Conservation (phyloP, 2,113 vertebrate species). For the Cygnus atratus region DNA sequence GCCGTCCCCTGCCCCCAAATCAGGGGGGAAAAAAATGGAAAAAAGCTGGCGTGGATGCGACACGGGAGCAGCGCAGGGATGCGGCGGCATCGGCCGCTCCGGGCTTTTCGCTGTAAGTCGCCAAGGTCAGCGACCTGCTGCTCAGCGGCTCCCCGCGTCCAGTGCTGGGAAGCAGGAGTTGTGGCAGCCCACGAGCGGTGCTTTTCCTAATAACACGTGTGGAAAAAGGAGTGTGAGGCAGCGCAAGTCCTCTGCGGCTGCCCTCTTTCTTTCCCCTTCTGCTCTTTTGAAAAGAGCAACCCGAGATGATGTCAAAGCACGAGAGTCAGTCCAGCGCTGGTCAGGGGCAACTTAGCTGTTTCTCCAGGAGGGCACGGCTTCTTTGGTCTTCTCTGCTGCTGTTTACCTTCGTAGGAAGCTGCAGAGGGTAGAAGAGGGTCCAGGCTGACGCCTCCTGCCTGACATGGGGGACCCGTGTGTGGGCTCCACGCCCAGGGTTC, state of each 20-base stretch:
- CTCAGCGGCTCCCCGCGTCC: neutral
- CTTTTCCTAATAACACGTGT: no score
- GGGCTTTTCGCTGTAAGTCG: no score
- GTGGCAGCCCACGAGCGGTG: neutral
- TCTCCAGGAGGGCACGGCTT: neutral
- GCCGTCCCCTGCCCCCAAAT: no score
- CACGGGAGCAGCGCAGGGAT: no score
- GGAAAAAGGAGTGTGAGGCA: no score
- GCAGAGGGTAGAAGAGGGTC: neutral
- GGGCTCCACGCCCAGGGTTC: rapidly evolving
- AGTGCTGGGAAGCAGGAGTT: neutral
- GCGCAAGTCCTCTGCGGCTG: no score
- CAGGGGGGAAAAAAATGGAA: no score
- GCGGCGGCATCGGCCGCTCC: no score
- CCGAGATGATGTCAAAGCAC: neutral
- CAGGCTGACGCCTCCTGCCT: rapidly evolving
- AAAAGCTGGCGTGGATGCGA: no score
- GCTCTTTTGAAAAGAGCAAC: neutral
- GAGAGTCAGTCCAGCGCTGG: neutral
- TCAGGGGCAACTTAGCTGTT: neutral
- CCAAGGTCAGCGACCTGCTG: neutral
- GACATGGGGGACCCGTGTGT: no score
- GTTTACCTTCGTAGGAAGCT: neutral
- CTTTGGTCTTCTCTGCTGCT: neutral
- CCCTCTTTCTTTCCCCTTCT: neutral